phyloP scores from a whole-genome alignment of 35 echinoderm and acorn worm genomes.

The Heliocidaris erythrogramma region DNA sequence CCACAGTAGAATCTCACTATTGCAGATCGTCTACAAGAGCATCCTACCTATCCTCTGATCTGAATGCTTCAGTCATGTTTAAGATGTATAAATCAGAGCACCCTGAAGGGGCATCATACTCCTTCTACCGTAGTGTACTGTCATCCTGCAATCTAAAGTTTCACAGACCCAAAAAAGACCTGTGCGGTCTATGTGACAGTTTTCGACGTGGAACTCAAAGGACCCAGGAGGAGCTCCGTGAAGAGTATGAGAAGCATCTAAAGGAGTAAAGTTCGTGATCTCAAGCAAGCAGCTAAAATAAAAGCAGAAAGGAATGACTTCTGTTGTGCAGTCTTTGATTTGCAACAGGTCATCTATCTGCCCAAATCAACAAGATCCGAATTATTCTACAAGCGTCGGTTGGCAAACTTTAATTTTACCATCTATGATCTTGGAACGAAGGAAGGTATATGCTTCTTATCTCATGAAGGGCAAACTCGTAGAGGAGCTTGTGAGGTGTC shows the following conservation, averaged over 20 bases:
- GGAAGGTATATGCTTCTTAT: constrained; percentile 59
- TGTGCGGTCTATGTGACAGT: constrained; percentile 62
- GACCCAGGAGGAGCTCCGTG: neutral
- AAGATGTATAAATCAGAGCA: constrained; percentile 45
- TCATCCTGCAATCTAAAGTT: constrained; percentile 58
- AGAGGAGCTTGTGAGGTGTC: constrained; percentile 64
- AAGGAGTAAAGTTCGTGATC: constrained; percentile 43
- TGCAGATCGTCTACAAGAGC: constrained; percentile 28
- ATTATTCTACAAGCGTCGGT: too few relatives aligned
- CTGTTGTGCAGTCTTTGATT: constrained; percentile 51
- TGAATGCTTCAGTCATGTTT: constrained; percentile 44
- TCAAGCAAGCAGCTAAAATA: constrained; percentile 52
- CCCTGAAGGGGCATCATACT: constrained; percentile 40
- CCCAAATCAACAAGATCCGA: too few relatives aligned
- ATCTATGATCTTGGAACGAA: constrained; percentile 59
- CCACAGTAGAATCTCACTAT: constrained; percentile 49
- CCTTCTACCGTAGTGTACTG: neutral
- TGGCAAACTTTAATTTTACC: too few relatives aligned
- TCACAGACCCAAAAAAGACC: constrained; percentile 72
- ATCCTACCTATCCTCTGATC: constrained; percentile 48
- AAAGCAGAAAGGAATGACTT: neutral
- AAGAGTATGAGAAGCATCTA: constrained; percentile 43
- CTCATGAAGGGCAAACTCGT: constrained; percentile 56
- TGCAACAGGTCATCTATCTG: constrained; percentile 73
- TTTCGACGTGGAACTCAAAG: neutral